Percentiles rank a stretch among this genome's conserved stretches.
Evolutionary conservation across 2,888 invertebrate species (phyloP).

Genomic region (Zaprionus obscuricornis): DNA sequence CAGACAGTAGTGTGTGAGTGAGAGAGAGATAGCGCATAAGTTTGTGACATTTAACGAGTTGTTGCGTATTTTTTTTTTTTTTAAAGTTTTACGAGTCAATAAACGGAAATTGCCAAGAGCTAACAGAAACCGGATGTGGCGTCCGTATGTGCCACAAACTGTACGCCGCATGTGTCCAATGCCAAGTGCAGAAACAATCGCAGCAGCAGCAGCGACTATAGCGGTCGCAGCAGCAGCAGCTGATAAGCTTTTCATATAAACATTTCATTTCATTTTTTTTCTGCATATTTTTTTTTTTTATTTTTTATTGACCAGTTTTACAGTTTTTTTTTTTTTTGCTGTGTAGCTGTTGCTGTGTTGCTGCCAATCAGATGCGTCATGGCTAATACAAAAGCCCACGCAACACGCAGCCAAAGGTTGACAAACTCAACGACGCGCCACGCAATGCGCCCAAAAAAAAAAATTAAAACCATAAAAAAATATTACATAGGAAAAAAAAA

Average conservation of each 20-base stretch:
- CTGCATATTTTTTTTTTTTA: too few species aligned
- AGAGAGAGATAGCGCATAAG: too few species aligned
- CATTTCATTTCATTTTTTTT: conserved; percentile 17
- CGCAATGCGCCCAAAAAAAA: conserved; percentile 47
- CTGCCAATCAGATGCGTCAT: conserved; percentile 47
- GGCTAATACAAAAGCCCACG: conserved; percentile 27
- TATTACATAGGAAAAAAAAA: conserved; percentile 24
- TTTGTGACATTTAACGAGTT: conserved; percentile 52
- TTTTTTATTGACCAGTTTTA: conserved; percentile 49
- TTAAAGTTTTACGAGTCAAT: conserved; percentile 62
- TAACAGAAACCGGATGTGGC: conserved; percentile 62
- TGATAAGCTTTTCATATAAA: conserved; percentile 29
- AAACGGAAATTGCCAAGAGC: conserved; percentile 64
- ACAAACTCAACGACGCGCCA: conserved; percentile 59
- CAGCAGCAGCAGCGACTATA: too few species aligned
- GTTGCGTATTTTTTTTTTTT: conserved; percentile 49
- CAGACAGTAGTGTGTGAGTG: too few species aligned
- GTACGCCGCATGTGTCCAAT: conserved; percentile 44
- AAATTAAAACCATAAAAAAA: background rate
- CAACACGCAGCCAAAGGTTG: conserved; percentile 49
- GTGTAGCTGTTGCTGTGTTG: conserved; percentile 9
- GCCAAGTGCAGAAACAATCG: conserved; percentile 76
- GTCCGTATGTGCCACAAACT: conserved; percentile 64
- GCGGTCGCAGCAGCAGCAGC: conserved; percentile 7
- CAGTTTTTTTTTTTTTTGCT: conserved; percentile 12